Base-by-base conservation (phyloP, 1,140 invertebrate genomes). In the Pogonognathellus flavescens region DNA sequence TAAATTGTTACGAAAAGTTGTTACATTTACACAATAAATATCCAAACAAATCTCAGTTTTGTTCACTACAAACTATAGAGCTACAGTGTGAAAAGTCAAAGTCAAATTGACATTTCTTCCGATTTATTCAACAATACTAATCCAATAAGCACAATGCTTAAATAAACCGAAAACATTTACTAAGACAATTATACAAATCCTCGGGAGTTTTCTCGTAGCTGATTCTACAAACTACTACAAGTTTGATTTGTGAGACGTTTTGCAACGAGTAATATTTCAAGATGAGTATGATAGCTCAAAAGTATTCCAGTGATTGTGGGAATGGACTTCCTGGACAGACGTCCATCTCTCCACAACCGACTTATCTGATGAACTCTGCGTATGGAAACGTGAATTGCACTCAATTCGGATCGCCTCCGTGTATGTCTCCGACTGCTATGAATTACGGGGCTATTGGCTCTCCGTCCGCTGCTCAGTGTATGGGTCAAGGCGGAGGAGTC, bases 381-480 rank as follows among this genome's bases (percentile, higher is more conserved):
- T 86, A 87, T 52, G 81, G 81, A 16, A 22, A 86, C 59, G 80
- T 82, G 0, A 85, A 86, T 84, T 88, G 86, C 84, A 62, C 66
- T 20, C 88, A 87, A n/a, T 88, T 85, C 86, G 85, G 84, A 16
- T 80, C 85, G 8, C 84, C 85, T 7, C 57, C 80, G 11, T 88
- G 88, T 59, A 88, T 88, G 87, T 89, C 87, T 60, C 87, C 88
- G 14, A 50, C 59, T 50, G 86, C 84, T 80, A 87, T 83, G 52
- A 57, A 83, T 6, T 88, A 88, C 41, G 86, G 85, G 25, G 53
- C 59, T 5, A 87, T 87, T 13, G 84, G 84, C 4, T 87, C 86
- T 57, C 88, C 88, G 16, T 82, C 84, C n/a, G 41, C 84, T n/a
- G 60, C 80, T 52, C 87, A 86, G 53, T 88, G 87, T 25, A 88